A percentile compares a stretch with the other conserved stretches of the same genome.
Conservation (phyloP, 2,797 vertebrate genomes). For the Enteromius treurensis region DNA sequence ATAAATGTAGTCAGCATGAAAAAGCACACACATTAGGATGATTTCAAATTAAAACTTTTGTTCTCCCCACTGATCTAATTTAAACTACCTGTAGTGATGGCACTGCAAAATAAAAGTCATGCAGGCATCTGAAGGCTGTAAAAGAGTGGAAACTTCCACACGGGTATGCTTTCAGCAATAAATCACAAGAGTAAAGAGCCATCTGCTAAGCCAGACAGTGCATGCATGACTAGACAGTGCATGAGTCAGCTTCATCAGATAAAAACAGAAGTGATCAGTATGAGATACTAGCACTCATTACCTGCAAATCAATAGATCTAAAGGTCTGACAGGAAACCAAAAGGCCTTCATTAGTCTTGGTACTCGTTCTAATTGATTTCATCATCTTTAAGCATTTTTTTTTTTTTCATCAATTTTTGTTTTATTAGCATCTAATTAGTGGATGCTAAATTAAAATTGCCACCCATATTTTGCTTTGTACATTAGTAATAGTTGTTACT, state of each 20-base stretch:
- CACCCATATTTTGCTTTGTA: not conserved
- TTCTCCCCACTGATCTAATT: not conserved
- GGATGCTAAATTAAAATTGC: not conserved
- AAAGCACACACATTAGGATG: not conserved
- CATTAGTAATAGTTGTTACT: not conserved
- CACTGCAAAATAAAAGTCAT: not conserved
- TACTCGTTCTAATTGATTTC: constrained; percentile 12
- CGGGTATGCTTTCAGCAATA: not conserved
- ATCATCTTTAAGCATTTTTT: too few relatives aligned
- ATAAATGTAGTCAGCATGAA: not conserved
- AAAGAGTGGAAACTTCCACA: not conserved
- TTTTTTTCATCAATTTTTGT: too few relatives aligned
- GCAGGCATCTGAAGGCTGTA: not conserved
- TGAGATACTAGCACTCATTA: not conserved
- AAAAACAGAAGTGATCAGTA: constrained; percentile 1
- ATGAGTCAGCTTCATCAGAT: constrained; percentile 5
- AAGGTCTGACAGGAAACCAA: not conserved
- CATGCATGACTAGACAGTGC: constrained; percentile 10
- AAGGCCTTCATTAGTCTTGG: not conserved
- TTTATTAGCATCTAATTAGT: not conserved
- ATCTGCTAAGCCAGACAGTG: not conserved
- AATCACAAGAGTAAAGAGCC: not conserved
- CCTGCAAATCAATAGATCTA: constrained; percentile 1
- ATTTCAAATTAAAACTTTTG: not conserved
- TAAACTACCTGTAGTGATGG: not conserved